Percentiles rank a stretch among this genome's conserved stretches.
These are phyloP conservation scores for Bubo scandiacus DNA, from an alignment of 2,113 vertebrate genomes.

Conservation along the genomic window DNA sequence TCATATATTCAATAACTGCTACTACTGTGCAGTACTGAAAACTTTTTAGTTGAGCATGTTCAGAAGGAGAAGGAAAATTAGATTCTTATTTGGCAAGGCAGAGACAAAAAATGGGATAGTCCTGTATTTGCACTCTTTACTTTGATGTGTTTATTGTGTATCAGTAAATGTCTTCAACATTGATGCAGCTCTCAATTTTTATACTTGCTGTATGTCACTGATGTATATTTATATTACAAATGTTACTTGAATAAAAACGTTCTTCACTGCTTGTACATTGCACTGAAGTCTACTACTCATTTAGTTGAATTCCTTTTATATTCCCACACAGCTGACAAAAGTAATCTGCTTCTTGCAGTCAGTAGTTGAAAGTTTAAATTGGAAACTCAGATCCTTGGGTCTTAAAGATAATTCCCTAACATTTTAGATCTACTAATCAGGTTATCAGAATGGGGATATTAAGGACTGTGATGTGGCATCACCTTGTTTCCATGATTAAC, in stretches of 20 bases:
- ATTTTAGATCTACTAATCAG: not conserved
- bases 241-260: not conserved
- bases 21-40: not conserved
- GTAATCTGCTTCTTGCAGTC: not conserved
- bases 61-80: not conserved
- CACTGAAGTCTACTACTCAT: not conserved
- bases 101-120: not conserved
- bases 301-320: not conserved
- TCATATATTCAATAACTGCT: not conserved
- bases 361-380: not conserved
- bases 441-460: not conserved
- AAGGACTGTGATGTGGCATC: not conserved
- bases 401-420: constrained; percentile 11
- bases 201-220: not conserved
- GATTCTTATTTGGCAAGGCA: not conserved
- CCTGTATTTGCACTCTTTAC: not conserved
- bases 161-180: not conserved
- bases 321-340: not conserved
- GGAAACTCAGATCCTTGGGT: not conserved
- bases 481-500: not conserved
- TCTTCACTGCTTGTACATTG: not conserved
- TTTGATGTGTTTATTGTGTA: not conserved
- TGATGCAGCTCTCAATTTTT: not conserved
- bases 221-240: not conserved
- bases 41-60: not conserved